A percentile compares a stretch with the other conserved stretches of the same genome.
These are phyloP conservation scores for Piscicola geometra DNA, from an alignment of 2,888 invertebrate species.

Conservation along the genomic window DNA sequence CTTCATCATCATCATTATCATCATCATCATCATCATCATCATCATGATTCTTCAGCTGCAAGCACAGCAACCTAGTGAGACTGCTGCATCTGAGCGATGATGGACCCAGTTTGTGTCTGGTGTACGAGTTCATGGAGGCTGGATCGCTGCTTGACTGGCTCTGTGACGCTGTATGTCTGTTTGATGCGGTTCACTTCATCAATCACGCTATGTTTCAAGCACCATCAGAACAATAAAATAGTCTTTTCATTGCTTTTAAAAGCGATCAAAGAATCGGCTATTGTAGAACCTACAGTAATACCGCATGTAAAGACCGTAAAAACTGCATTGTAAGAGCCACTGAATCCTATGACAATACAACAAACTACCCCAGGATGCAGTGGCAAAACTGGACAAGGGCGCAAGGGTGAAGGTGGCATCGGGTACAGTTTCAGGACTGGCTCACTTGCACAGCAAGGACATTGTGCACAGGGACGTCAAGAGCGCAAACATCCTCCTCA, in stretches of 20 bases:
- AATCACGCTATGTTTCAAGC: background rate
- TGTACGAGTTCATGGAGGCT: constrained; percentile 29
- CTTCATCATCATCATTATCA: no score
- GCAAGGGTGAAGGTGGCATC: constrained; percentile 26
- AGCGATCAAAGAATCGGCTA: no score
- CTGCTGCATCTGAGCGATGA: constrained; percentile 12
- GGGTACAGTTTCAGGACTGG: constrained; percentile 29
- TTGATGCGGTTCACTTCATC: background rate
- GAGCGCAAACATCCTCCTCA: constrained; percentile 26
- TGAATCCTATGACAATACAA: no score
- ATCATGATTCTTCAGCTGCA: background rate
- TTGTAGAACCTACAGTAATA: no score
- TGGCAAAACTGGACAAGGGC: background rate
- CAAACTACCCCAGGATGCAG: no score
- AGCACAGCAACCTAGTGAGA: constrained; percentile 21
- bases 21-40: no score
- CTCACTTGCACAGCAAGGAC: constrained; percentile 31
- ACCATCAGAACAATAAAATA: no score
- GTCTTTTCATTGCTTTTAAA: no score
- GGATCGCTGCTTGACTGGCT: constrained; percentile 24
- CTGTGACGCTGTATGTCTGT: background rate
- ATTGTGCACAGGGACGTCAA: constrained; percentile 38
- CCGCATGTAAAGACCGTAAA: no score
- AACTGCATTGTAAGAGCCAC: no score
- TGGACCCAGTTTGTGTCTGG: constrained; percentile 10